A percentile compares a stretch with the other conserved stretches of the same genome.
Conservation (phyloP, 2,888 invertebrate genomes). For the Lordiphosa andalusiaca region DNA sequence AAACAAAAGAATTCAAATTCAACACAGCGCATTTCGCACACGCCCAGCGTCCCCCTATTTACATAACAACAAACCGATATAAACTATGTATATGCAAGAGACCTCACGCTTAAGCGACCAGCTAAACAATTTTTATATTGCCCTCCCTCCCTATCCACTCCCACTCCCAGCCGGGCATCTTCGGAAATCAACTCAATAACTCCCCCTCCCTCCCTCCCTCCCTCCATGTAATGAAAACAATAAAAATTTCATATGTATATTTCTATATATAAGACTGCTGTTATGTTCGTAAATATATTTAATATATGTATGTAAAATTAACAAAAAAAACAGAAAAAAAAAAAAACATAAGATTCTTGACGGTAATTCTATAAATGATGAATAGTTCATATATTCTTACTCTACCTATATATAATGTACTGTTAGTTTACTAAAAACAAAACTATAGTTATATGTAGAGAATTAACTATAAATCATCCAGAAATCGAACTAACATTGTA, state of each 20-base stretch:
- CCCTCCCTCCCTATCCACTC: too few species aligned
- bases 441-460: slow-evolving; percentile 60
- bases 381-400: slow-evolving; percentile 61
- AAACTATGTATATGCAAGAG: slow-evolving; percentile 27
- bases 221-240: slow-evolving; percentile 64
- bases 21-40: slow-evolving; percentile 69
- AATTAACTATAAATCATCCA: slow-evolving; percentile 45
- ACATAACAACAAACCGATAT: slow-evolving; percentile 7
- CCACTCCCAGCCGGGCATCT: slow-evolving; percentile 19
- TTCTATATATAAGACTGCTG: slow-evolving; percentile 79
- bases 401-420: slow-evolving; percentile 58
- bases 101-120: slow-evolving; percentile 63
- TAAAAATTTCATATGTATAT: slow-evolving; percentile 62
- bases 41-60: slow-evolving; percentile 57
- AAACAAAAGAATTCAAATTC: slow-evolving; percentile 46
- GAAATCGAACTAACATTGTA: slow-evolving; percentile 35
- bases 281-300: slow-evolving; percentile 80
- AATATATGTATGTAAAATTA: slow-evolving; percentile 76
- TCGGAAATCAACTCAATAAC: slow-evolving; percentile 53
- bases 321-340: slow-evolving; percentile 44
- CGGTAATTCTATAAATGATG: slow-evolving; percentile 25
- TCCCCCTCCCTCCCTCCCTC: slow-evolving; percentile 12
- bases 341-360: slow-evolving; percentile 26
- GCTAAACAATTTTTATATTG: slow-evolving; percentile 61
- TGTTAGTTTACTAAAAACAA: slow-evolving; percentile 63